A percentile compares a stretch with the other conserved stretches of the same genome.
Evolutionary conservation across 2,113 vertebrate species (phyloP).

Genomic region (Crotophaga sulcirostris): DNA sequence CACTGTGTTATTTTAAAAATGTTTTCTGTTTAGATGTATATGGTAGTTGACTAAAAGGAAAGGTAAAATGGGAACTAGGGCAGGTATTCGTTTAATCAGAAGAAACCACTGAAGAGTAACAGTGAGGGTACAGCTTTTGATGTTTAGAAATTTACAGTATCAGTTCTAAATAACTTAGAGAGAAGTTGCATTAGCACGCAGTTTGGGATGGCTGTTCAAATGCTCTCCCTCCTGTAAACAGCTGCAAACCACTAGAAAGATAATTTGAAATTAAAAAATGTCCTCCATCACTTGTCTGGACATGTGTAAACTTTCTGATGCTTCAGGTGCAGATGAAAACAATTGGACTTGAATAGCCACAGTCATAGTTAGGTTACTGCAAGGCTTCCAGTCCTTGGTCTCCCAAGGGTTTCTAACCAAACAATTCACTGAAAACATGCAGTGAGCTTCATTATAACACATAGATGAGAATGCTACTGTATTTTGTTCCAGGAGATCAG

Average conservation of each 20-base stretch:
- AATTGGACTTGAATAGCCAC: not conserved
- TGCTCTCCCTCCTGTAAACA: not conserved
- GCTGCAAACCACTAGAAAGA: not conserved
- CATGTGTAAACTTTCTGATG: not conserved
- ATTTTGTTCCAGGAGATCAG: not conserved
- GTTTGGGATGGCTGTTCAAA: not conserved
- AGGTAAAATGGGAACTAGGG: not conserved
- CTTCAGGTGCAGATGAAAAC: not conserved
- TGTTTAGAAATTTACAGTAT: not conserved
- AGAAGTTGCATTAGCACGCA: not conserved
- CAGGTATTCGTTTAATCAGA: not conserved
- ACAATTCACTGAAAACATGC: not conserved
- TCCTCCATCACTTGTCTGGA: not conserved
- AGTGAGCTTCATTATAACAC: not conserved
- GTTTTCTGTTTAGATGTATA: not conserved
- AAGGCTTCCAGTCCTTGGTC: not conserved
- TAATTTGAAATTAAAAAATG: not conserved
- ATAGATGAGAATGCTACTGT: not conserved
- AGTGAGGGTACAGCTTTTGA: not conserved
- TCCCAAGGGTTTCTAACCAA: not conserved
- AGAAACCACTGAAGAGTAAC: not conserved
- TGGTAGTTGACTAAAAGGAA: not conserved
- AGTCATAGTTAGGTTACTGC: not conserved
- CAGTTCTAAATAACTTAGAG: not conserved
- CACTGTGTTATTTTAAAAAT: not conserved